Evolutionary conservation across 2,797 vertebrate genomes (phyloP).

Genomic region (Micropoecilia bifurca): DNA sequence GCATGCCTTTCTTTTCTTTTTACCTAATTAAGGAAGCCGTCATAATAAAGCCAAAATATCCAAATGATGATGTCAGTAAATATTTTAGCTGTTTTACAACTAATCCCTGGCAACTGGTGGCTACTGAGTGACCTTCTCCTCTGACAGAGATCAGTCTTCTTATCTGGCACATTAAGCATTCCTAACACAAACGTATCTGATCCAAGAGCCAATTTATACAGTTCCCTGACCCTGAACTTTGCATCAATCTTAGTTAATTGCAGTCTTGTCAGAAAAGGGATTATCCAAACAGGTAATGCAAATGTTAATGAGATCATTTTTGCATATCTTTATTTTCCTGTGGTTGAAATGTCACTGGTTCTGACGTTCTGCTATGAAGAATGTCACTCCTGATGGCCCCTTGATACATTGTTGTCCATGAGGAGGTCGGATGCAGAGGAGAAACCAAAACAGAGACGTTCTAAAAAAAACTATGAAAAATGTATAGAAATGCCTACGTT

Average conservation of each 20-base stretch:
- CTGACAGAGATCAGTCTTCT: conserved; percentile 66
- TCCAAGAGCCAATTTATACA: conserved; percentile 75
- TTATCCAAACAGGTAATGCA: conserved; percentile 99
- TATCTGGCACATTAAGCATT: conserved; percentile 53
- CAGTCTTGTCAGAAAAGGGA: conserved; percentile 95
- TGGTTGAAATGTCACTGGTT: conserved; percentile 99
- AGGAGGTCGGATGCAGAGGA: conserved; percentile 80
- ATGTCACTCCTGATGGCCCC: conserved; percentile 94
- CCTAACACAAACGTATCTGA: conserved; percentile 51
- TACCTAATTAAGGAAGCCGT: background rate
- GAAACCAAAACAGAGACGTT: conserved; percentile 57
- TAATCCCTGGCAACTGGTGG: conserved; percentile 12
- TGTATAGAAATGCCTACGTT: background rate
- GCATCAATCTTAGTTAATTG: conserved; percentile 99
- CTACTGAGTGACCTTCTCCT: conserved; percentile 64
- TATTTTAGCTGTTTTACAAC: background rate
- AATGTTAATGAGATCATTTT: conserved; percentile 99
- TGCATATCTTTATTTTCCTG: conserved; percentile 99
- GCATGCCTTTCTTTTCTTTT: background rate
- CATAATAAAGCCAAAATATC: background rate
- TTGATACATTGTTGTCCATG: conserved; percentile 93
- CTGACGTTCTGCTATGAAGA: conserved; percentile 96
- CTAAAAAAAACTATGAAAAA: conserved; percentile 29
- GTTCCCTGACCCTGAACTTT: conserved; percentile 92
- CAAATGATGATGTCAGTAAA: background rate